These are phyloP conservation scores for Cydia splendana DNA, from an alignment of 1,140 invertebrate genomes.

Conservation along the genomic window DNA sequence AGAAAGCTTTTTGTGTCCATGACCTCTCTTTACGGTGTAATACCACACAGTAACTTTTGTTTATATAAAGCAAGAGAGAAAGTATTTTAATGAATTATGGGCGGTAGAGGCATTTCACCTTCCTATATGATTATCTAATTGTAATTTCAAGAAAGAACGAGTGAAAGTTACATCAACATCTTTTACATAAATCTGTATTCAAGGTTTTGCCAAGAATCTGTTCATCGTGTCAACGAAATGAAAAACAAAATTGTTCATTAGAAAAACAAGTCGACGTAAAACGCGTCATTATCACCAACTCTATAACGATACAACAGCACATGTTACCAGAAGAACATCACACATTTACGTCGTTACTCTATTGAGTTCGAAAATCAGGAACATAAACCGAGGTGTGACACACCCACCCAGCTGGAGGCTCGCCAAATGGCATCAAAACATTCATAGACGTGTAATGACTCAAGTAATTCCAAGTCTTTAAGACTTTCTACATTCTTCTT, in stretches of 20 bases:
- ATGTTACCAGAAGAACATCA: neutral
- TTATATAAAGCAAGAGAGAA: too few relatives aligned
- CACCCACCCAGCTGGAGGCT: neutral
- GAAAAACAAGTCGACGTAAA: neutral
- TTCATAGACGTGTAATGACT: neutral
- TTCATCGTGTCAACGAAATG: neutral
- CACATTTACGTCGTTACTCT: neutral
- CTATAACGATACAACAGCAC: neutral
- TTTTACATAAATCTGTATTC: neutral
- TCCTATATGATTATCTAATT: neutral
- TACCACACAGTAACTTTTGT: too few relatives aligned
- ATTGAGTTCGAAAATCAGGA: neutral
- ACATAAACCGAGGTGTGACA: neutral
- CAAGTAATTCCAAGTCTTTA: neutral
- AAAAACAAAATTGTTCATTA: constrained; percentile 12
- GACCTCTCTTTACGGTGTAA: too few relatives aligned
- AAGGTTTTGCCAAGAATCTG: neutral
- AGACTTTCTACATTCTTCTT: neutral
- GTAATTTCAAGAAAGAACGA: neutral
- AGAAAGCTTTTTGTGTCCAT: too few relatives aligned
- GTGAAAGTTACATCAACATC: neutral
- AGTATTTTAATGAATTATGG: too few relatives aligned
- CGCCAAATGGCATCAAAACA: constrained; percentile 4
- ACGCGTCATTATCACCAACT: neutral
- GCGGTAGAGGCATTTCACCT: too few relatives aligned